Evolutionary conservation across 2,888 invertebrate species (phyloP).

Genomic region (Diplazon laetatorius): DNA sequence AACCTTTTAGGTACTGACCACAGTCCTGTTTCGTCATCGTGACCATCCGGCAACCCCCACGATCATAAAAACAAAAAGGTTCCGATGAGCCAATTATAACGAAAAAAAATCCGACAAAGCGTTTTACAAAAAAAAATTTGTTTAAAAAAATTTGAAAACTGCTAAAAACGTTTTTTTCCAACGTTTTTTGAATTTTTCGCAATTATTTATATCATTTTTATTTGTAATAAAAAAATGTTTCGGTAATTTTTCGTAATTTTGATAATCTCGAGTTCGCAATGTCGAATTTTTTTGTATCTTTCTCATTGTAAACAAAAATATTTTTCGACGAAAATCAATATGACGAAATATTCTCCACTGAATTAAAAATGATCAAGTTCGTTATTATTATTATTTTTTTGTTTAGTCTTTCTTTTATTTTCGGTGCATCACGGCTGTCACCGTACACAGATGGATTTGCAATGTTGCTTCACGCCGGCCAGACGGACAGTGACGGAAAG

Average conservation of each 20-base stretch:
- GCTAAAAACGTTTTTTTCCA: too few species aligned
- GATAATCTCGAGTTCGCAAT: too few species aligned
- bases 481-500: neutral
- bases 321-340: constrained; percentile 25
- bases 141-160: too few species aligned
- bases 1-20: constrained; percentile 47
- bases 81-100: neutral
- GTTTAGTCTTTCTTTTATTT: too few species aligned
- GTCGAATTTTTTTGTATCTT: too few species aligned
- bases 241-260: too few species aligned
- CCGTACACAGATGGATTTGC: neutral
- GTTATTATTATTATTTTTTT: too few species aligned
- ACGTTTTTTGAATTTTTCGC: too few species aligned
- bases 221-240: too few species aligned
- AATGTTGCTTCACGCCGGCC: neutral
- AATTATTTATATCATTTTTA: too few species aligned
- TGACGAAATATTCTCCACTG: constrained; percentile 23
- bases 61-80: neutral
- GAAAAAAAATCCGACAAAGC: neutral
- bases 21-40: constrained; percentile 4
- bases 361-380: constrained; percentile 31
- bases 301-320: too few species aligned
- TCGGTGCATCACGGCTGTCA: neutral
- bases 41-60: neutral
- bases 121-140: too few species aligned